A percentile compares a stretch with the other conserved stretches of the same genome.
Evolutionary conservation across 2,113 vertebrate genomes (phyloP).

Genomic region (Centropus bengalensis): DNA sequence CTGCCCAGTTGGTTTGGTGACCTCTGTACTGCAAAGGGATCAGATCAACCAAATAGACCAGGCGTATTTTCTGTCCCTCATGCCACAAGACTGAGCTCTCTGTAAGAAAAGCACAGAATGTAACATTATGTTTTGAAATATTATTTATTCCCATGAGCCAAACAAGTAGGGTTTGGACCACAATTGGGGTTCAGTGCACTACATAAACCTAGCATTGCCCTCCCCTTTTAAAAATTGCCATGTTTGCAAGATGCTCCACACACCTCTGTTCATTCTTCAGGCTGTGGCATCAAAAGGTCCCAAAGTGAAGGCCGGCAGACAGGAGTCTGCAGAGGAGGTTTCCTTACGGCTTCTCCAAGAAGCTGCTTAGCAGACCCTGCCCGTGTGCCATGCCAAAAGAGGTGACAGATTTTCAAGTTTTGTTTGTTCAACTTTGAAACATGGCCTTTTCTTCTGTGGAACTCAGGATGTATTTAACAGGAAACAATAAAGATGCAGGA

Average conservation of each 20-base stretch:
- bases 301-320: background rate
- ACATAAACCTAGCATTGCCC: background rate
- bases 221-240: background rate
- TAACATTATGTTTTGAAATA: background rate
- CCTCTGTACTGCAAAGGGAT: background rate
- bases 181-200: accelerated
- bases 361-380: background rate
- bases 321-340: background rate
- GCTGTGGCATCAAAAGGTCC: background rate
- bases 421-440: background rate
- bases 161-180: background rate
- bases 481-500: conserved; percentile 11
- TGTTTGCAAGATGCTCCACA: background rate
- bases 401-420: background rate
- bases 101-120: background rate
- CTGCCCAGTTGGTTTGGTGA: background rate
- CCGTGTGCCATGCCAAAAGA: background rate
- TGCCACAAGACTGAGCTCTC: background rate
- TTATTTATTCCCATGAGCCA: background rate
- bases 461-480: conserved; percentile 16
- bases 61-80: accelerated
- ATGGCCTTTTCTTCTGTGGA: background rate
- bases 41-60: background rate
- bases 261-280: background rate
- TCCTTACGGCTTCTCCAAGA: background rate